These are phyloP conservation scores for Sesamia inferens DNA, from an alignment of 2,888 invertebrate genomes.

Conservation along the genomic window DNA sequence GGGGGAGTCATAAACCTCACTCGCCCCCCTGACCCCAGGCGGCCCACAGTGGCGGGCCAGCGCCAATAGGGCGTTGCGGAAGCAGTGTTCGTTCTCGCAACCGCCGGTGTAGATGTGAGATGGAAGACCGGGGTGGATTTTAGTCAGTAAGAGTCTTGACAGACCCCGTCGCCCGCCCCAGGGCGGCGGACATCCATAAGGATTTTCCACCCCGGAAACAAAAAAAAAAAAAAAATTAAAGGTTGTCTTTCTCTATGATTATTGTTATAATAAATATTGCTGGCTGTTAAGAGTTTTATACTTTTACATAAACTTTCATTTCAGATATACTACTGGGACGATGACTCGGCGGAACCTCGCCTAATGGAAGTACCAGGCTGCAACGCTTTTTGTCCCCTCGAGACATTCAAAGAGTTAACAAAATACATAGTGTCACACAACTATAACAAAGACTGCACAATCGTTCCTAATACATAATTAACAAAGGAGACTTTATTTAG, in stretches of 20 bases:
- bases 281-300: neutral
- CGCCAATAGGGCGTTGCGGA: too few species aligned
- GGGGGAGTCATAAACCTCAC: too few species aligned
- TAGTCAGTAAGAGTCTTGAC: too few species aligned
- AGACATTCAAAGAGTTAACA: constrained; percentile 86
- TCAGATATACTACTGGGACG: constrained; percentile 89
- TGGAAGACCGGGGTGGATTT: too few species aligned
- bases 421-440: constrained; percentile 84
- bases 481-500: constrained; percentile 32
- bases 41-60: too few species aligned
- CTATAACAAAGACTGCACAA: constrained; percentile 84
- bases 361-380: constrained; percentile 89
- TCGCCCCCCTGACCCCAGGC: too few species aligned
- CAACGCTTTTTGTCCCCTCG: constrained; percentile 87
- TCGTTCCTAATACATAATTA: constrained; percentile 71
- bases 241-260: neutral
- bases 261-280: neutral
- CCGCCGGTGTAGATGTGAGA: too few species aligned
- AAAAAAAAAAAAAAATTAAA: too few species aligned
- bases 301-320: constrained; percentile 49
- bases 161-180: too few species aligned
- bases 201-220: too few species aligned
- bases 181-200: too few species aligned
- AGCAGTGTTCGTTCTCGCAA: too few species aligned
- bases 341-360: constrained; percentile 86